Conservation (phyloP, 2,797 vertebrate species). For the Helicolenus hilgendorfi region DNA sequence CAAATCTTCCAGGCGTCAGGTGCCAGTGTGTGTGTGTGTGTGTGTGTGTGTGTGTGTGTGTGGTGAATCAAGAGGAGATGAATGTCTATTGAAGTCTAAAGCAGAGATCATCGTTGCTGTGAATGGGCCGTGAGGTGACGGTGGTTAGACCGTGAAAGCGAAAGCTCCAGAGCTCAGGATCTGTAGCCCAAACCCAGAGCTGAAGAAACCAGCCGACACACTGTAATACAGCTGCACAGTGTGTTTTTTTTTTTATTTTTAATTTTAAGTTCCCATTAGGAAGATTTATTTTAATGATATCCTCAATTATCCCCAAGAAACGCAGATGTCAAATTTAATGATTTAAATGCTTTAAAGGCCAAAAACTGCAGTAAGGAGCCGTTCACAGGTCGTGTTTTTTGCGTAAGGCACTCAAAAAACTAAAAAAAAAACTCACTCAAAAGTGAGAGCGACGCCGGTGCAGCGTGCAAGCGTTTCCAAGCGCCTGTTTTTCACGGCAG, state of each 20-base stretch:
- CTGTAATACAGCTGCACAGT: background rate
- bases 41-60: constrained; percentile 17
- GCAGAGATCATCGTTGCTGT: constrained; percentile 55
- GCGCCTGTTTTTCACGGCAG: too few species aligned
- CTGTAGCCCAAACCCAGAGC: constrained; percentile 25
- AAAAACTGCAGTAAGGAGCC: too few species aligned
- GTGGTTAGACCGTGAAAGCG: constrained; percentile 57
- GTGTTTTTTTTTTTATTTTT: background rate
- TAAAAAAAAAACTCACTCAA: too few species aligned
- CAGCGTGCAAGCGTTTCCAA: too few species aligned
- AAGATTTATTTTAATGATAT: background rate
- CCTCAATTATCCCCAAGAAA: background rate
- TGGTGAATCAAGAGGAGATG: constrained; percentile 64
- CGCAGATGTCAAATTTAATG: background rate
- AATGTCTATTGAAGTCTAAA: constrained; percentile 67
- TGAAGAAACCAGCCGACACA: background rate
- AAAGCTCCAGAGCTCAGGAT: constrained; percentile 48
- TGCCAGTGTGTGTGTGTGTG: background rate
- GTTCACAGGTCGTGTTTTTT: too few species aligned
- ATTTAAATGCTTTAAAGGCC: background rate
- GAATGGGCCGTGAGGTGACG: constrained; percentile 68
- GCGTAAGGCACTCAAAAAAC: too few species aligned
- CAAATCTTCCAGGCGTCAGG: constrained; percentile 41
- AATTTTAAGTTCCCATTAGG: background rate
- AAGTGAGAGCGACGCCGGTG: too few species aligned